Conservation (phyloP, 2,888 invertebrate species). For the Apoderus coryli region DNA sequence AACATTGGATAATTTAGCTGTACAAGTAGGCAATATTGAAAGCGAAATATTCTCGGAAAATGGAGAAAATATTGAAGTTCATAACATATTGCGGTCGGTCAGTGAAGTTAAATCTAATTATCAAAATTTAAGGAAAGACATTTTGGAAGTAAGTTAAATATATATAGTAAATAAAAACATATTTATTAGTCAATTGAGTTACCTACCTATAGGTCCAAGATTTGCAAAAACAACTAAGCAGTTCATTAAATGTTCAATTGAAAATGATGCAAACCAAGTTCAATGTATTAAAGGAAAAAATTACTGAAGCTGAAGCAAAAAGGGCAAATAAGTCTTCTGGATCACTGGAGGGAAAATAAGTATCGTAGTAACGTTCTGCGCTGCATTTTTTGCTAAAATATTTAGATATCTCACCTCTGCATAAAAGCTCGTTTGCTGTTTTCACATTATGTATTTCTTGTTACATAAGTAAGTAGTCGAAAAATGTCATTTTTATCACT, state of each 20-base stretch:
- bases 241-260: slow-evolving; percentile 57
- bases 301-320: slow-evolving; percentile 13
- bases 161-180: neutral
- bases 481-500: no score
- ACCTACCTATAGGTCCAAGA: slow-evolving; percentile 43
- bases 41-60: slow-evolving; percentile 38
- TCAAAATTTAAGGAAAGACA: slow-evolving; percentile 61
- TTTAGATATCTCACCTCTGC: no score
- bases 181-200: neutral
- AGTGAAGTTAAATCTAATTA: slow-evolving; percentile 68
- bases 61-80: slow-evolving; percentile 46
- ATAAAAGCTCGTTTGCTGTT: no score
- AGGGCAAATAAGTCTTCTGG: no score
- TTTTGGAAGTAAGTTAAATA: slow-evolving; percentile 38
- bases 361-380: no score
- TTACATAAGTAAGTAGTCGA: no score
- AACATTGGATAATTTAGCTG: slow-evolving; percentile 55
- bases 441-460: no score
- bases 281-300: slow-evolving; percentile 51
- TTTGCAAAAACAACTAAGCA: slow-evolving; percentile 61
- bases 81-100: slow-evolving; percentile 60
- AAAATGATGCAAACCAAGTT: slow-evolving; percentile 60
- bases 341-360: no score
- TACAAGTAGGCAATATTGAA: slow-evolving; percentile 60
- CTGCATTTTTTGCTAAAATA: no score